phyloP scores from a whole-genome alignment of 2,888 invertebrate genomes.

The Eupithecia dodoneata region DNA sequence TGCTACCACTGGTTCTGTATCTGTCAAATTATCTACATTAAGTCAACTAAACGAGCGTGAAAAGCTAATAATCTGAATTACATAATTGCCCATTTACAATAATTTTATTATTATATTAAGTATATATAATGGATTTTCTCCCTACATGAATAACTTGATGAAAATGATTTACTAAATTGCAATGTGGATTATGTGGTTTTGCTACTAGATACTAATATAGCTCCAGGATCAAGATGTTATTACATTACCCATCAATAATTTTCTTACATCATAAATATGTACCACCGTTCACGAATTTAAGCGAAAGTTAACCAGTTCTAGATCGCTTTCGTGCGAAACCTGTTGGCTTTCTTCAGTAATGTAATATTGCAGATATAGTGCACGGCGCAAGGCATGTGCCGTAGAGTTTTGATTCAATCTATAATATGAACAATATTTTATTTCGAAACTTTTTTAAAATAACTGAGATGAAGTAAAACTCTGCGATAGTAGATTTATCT shows the following conservation, averaged over 20 bases:
- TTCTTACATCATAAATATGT: slow-evolving; percentile 22
- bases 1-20: neutral
- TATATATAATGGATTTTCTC: too few species aligned
- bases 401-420: neutral
- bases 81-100: neutral
- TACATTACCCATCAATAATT: neutral
- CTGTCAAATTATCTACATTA: neutral
- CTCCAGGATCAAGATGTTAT: slow-evolving; percentile 3
- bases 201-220: neutral
- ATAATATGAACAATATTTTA: neutral
- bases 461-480: too few species aligned
- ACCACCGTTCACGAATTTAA: slow-evolving; percentile 44
- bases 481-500: too few species aligned
- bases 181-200: neutral
- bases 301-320: slow-evolving; percentile 61
- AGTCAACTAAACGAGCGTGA: neutral
- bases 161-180: neutral
- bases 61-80: neutral
- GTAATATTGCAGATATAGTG: slow-evolving; percentile 49
- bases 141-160: neutral
- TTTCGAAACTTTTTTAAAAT: neutral
- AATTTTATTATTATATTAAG: neutral
- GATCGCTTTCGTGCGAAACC: slow-evolving; percentile 65
- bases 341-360: slow-evolving; percentile 75
- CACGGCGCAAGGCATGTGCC: slow-evolving; percentile 38